Evolutionary conservation across 2,888 invertebrate genomes (phyloP).

Genomic region (Chelonus formosanus): DNA sequence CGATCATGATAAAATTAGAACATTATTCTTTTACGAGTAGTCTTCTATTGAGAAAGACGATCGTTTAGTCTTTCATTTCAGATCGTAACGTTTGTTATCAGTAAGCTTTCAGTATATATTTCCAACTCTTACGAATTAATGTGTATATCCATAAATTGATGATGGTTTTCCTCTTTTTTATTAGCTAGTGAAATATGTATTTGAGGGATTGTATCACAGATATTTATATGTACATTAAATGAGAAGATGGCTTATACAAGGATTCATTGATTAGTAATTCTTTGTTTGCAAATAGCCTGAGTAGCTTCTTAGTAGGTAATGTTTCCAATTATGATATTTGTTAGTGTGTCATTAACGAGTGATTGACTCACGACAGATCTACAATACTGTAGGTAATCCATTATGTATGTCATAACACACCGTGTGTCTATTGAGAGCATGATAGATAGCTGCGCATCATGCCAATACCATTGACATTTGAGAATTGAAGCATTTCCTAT

Average conservation of each 20-base stretch:
- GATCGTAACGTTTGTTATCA: constrained; percentile 22
- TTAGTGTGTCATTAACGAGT: constrained; percentile 54
- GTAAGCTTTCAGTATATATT: constrained; percentile 10
- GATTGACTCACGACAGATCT: constrained; percentile 46
- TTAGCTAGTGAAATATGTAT: too few species aligned
- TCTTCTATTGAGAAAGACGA: not conserved
- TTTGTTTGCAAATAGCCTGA: too few species aligned
- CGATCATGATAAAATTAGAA: constrained; percentile 15
- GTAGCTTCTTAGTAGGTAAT: too few species aligned
- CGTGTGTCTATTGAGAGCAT: constrained; percentile 25
- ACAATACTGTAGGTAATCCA: constrained; percentile 45
- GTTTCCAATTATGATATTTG: constrained; percentile 16
- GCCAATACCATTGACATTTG: constrained; percentile 28
- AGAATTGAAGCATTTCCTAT: constrained; percentile 24
- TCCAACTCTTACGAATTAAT: constrained; percentile 9
- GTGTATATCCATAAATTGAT: constrained; percentile 3
- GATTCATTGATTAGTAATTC: too few species aligned
- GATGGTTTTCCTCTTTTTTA: not conserved
- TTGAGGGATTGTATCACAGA: too few species aligned
- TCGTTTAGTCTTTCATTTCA: constrained; percentile 5
- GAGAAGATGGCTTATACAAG: too few species aligned
- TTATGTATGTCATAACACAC: constrained; percentile 39
- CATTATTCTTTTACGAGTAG: constrained; percentile 7
- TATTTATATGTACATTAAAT: too few species aligned
- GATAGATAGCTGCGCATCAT: constrained; percentile 24